These are phyloP conservation scores for Volucella bombylans DNA, from an alignment of 2,888 invertebrate species.

Conservation along the genomic window DNA sequence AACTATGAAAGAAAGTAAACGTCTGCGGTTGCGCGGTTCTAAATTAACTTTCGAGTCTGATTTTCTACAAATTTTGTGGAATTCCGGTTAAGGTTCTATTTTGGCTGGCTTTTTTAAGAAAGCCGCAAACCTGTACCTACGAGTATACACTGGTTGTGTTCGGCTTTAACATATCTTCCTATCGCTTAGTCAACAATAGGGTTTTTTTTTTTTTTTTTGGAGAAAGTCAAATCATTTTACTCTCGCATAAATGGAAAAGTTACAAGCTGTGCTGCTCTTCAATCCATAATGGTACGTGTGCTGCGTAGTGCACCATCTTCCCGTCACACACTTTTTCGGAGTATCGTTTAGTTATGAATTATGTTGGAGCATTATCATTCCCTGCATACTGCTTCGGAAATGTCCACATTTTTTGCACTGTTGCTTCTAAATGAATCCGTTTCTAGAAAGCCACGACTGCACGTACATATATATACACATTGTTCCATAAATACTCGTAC, in stretches of 20 bases:
- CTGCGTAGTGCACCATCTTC: slow-evolving; percentile 26
- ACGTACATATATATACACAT: background rate
- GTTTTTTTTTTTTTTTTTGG: slow-evolving; percentile 47
- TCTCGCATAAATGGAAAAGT: slow-evolving; percentile 49
- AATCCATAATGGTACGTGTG: slow-evolving; percentile 53
- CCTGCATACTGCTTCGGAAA: slow-evolving; percentile 45
- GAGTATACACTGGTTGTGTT: background rate
- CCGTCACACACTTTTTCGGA: slow-evolving; percentile 30
- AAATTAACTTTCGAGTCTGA: slow-evolving; percentile 56
- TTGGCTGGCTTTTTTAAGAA: slow-evolving; percentile 45
- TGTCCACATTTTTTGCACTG: slow-evolving; percentile 55
- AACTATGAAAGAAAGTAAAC: slow-evolving; percentile 62
- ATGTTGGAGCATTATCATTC: slow-evolving; percentile 57
- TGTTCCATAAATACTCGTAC: slow-evolving; percentile 7
- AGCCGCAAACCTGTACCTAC: slow-evolving; percentile 49
- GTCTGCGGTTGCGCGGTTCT: slow-evolving; percentile 56
- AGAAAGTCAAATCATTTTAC: slow-evolving; percentile 67
- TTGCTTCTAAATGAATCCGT: slow-evolving; percentile 50
- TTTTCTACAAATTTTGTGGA: slow-evolving; percentile 52
- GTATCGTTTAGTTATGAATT: slow-evolving; percentile 63
- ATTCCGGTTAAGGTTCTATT: slow-evolving; percentile 63
- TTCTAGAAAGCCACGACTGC: slow-evolving; percentile 37
- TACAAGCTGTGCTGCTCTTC: slow-evolving; percentile 54
- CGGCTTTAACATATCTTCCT: slow-evolving; percentile 23
- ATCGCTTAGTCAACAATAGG: slow-evolving; percentile 38